Base-by-base conservation (phyloP, 1,140 invertebrate species). In the Apis dorsata region DNA sequence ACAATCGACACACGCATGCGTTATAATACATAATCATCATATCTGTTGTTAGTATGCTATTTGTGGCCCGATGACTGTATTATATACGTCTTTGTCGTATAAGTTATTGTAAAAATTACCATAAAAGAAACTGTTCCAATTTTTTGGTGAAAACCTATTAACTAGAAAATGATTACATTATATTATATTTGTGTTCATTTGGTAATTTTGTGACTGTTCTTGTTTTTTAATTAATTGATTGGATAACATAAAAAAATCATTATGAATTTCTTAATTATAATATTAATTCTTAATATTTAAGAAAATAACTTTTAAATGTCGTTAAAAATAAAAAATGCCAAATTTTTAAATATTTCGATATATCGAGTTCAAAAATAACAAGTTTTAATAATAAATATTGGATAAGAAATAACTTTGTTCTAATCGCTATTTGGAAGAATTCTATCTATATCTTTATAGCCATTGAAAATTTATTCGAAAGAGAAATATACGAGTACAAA, bases 1-100 rank as follows among this genome's bases (percentile, higher is more conserved):
- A 53, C 78, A 72, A n/a, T 57, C 15, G 51, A 75, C 72, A 76
- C 80, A 77, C 65, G 63, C 80, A 77, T 69, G 65, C 80, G 74
- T 77, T 69, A 82, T 82, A 76, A 77, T 70, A 82, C 65, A 82
- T 77, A 34, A 81, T 68, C 80, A 69, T 77, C 74, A 77, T 82
- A 82, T 44, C 80, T 55, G 57, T 77, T 62, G 80, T 69, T 75
- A 70, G 65, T 60, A 65, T 77, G 65, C 63, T 82, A 59, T 76
- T 44, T 51, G 71, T 77, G 73, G 66, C 21, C 49, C 57, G 73
- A 70, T 80, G 63, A 79, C 53, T 60, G 55, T 82, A 81, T 55
- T 59, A 76, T 62, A 60, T 62, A 60, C n/a, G 44, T 57, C 24
- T 55, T 57, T 72, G 28, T 19, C 78, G 49, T 79, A 63, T n/a